Conservation (phyloP, 2,113 vertebrate species). For the Euleptes europaea region DNA sequence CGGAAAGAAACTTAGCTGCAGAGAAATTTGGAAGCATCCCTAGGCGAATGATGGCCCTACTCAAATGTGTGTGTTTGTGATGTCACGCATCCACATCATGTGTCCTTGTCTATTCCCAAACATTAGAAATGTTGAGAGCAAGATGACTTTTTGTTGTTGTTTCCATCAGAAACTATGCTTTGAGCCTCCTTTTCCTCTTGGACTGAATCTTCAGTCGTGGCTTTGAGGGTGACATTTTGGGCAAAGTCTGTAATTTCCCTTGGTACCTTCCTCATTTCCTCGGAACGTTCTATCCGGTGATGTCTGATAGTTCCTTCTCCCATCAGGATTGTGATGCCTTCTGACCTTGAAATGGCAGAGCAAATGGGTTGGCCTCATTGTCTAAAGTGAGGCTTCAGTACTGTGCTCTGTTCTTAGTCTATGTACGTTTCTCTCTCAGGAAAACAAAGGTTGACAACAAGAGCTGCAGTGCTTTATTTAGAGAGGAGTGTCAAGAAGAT, state of each 20-base stretch:
- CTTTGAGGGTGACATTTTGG: slow-evolving; percentile 63
- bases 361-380: not conserved
- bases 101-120: no score
- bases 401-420: slow-evolving; percentile 5
- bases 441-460: not conserved
- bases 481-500: not conserved
- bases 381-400: slow-evolving; percentile 44
- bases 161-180: not conserved
- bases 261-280: slow-evolving; percentile 55
- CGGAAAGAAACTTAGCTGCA: no score
- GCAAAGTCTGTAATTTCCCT: slow-evolving; percentile 67
- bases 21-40: no score
- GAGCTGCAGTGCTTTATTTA: slow-evolving; percentile 3
- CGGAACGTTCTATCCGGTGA: slow-evolving; percentile 33
- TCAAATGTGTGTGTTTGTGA: no score
- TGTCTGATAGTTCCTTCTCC: slow-evolving; percentile 23
- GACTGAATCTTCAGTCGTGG: slow-evolving; percentile 30
- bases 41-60: no score
- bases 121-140: no score
- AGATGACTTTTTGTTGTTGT: no score
- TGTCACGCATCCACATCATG: no score
- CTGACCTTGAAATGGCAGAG: slow-evolving; percentile 50
- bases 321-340: slow-evolving; percentile 39
- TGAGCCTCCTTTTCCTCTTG: slow-evolving; percentile 42
- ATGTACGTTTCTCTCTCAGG: not conserved